These are phyloP conservation scores for Ostrea denselamellosa DNA, from an alignment of 1,140 invertebrate genomes.

Conservation along the genomic window DNA sequence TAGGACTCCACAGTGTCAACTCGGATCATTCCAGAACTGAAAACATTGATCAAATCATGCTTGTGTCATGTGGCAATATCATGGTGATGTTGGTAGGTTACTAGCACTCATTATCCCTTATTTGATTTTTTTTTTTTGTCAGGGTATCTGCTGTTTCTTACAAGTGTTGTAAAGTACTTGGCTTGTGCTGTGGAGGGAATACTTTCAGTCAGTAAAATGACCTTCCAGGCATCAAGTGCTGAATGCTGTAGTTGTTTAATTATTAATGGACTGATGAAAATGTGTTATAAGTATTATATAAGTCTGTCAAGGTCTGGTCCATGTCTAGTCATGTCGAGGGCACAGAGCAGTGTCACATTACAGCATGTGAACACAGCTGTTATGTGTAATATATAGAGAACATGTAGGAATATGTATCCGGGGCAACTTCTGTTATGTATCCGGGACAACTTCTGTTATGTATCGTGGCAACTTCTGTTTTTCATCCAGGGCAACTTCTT, in stretches of 20 bases:
- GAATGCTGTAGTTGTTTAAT: neutral
- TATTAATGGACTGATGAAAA: neutral
- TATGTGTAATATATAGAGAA: neutral
- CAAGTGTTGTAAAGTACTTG: neutral
- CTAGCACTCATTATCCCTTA: neutral
- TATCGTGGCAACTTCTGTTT: neutral
- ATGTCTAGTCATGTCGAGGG: neutral
- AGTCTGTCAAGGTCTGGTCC: neutral
- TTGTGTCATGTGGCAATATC: conserved; percentile 19
- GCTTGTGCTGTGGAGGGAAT: neutral
- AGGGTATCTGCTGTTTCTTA: neutral
- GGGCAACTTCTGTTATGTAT: neutral
- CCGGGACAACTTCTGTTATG: neutral
- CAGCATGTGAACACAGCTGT: neutral
- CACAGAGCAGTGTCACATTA: neutral
- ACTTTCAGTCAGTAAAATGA: neutral
- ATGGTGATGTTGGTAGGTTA: neutral
- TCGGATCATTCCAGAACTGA: conserved; percentile 33
- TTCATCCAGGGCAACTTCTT: neutral
- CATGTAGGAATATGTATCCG: neutral
- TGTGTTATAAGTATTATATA: neutral
- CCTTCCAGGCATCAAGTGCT: neutral
- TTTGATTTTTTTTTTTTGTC: neutral
- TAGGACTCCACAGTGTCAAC: conserved; percentile 39
- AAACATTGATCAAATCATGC: conserved; percentile 35